Percentiles rank a stretch among this genome's conserved stretches.
Evolutionary conservation across 1,140 invertebrate genomes (phyloP).

Genomic region (Drosophila grimshawi): DNA sequence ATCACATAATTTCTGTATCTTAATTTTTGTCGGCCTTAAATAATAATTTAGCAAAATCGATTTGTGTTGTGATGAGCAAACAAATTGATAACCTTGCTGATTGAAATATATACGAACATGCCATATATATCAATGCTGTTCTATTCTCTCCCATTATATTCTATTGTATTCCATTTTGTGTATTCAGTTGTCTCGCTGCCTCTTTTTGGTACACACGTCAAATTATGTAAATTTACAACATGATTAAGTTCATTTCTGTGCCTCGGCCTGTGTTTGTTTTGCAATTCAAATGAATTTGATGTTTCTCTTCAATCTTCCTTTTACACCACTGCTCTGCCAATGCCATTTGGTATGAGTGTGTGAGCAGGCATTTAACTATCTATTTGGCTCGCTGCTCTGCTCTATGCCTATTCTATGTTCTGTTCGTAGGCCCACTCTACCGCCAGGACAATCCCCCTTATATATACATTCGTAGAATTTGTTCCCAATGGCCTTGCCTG

Average conservation of each 20-base stretch:
- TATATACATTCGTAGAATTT: slow-evolving; percentile 70
- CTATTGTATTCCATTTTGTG: slow-evolving; percentile 4
- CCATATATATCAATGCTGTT: slow-evolving; percentile 13
- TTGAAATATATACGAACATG: slow-evolving; percentile 52
- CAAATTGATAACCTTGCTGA: slow-evolving; percentile 35
- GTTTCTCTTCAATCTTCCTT: slow-evolving; percentile 15
- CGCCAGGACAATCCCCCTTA: not conserved
- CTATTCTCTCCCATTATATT: not conserved
- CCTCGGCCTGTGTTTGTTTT: slow-evolving; percentile 67
- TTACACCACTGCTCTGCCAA: slow-evolving; percentile 16
- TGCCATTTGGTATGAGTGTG: slow-evolving; percentile 24
- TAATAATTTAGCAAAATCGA: slow-evolving; percentile 21
- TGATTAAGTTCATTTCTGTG: slow-evolving; percentile 72
- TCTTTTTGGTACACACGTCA: slow-evolving; percentile 56
- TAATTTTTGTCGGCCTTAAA: not conserved
- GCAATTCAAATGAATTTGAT: slow-evolving; percentile 78
- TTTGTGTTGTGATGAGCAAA: slow-evolving; percentile 23
- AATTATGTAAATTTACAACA: slow-evolving; percentile 82
- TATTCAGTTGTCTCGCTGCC: slow-evolving; percentile 30
- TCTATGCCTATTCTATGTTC: not conserved
- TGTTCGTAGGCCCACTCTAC: not conserved
- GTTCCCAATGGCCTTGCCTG: slow-evolving; percentile 55
- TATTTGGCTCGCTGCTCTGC: slow-evolving; percentile 39
- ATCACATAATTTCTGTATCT: not conserved
- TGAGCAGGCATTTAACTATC: slow-evolving; percentile 61